Percentiles rank a stretch among this genome's conserved stretches.
phyloP scores from a whole-genome alignment of 2,888 invertebrate species.

The Entomobrya proxima region DNA sequence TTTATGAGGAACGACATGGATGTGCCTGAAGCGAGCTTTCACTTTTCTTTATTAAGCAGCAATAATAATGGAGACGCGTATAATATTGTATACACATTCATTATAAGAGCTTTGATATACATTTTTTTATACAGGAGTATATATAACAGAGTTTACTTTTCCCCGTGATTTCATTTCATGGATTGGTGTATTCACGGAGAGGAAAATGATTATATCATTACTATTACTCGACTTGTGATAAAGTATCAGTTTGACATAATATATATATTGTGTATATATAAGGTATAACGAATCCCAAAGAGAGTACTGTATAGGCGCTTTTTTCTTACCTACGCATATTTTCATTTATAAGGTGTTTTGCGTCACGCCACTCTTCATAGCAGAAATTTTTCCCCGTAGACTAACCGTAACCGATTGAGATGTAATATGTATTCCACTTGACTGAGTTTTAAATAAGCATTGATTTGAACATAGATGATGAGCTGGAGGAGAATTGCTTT shows the following conservation, averaged over 20 bases:
- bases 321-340: background rate
- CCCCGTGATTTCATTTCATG: slow-evolving; percentile 32
- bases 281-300: too few species aligned
- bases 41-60: slow-evolving; percentile 58
- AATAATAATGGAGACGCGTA: slow-evolving; percentile 30
- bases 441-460: slow-evolving; percentile 49
- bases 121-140: background rate
- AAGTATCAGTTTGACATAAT: too few species aligned
- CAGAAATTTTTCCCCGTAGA: slow-evolving; percentile 28
- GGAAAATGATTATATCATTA: slow-evolving; percentile 35
- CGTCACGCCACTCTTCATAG: slow-evolving; percentile 37
- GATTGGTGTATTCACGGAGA: slow-evolving; percentile 19
- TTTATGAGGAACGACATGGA: slow-evolving; percentile 28
- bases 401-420: slow-evolving; percentile 44
- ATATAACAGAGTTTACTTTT: background rate
- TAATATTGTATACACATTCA: slow-evolving; percentile 4
- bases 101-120: background rate
- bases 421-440: slow-evolving; percentile 40
- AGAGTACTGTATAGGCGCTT: too few species aligned
- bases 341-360: slow-evolving; percentile 18
- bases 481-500: background rate
- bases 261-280: slow-evolving; percentile 1
- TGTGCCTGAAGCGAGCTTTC: slow-evolving; percentile 55
- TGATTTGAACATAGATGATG: slow-evolving; percentile 33
- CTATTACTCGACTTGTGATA: too few species aligned